Conservation (phyloP, 2,888 invertebrate species). For the Pardosa pseudoannulata region DNA sequence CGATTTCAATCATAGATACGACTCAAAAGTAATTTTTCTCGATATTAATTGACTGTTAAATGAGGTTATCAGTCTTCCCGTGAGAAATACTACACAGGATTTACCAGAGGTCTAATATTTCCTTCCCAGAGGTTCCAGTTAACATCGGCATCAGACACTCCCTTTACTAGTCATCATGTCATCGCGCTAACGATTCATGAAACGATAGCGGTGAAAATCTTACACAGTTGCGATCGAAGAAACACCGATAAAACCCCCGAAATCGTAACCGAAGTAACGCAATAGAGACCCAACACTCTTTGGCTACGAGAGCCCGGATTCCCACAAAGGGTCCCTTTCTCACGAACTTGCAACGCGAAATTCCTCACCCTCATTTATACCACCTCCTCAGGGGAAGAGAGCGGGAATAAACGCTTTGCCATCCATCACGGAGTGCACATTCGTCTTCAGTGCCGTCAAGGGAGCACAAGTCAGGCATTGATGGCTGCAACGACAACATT, state of each 20-base stretch:
- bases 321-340: neutral
- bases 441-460: slow-evolving; percentile 39
- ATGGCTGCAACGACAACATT: slow-evolving; percentile 65
- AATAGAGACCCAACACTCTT: neutral
- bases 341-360: neutral
- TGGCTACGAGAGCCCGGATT: neutral
- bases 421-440: slow-evolving; percentile 33
- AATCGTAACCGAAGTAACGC: neutral
- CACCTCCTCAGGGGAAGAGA: neutral
- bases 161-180: neutral
- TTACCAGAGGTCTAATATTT: no score
- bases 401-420: slow-evolving; percentile 26
- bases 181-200: neutral
- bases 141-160: no score
- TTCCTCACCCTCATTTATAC: neutral
- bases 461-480: slow-evolving; percentile 57
- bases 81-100: no score
- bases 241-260: slow-evolving; percentile 5
- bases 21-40: no score
- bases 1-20: no score
- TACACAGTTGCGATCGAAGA: neutral
- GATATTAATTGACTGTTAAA: no score
- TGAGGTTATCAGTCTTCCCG: no score
- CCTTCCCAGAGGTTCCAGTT: no score
- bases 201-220: neutral